Percentiles rank a stretch among this genome's conserved stretches.
Conservation (phyloP, 2,797 vertebrate genomes). For the Sternotherus odoratus region DNA sequence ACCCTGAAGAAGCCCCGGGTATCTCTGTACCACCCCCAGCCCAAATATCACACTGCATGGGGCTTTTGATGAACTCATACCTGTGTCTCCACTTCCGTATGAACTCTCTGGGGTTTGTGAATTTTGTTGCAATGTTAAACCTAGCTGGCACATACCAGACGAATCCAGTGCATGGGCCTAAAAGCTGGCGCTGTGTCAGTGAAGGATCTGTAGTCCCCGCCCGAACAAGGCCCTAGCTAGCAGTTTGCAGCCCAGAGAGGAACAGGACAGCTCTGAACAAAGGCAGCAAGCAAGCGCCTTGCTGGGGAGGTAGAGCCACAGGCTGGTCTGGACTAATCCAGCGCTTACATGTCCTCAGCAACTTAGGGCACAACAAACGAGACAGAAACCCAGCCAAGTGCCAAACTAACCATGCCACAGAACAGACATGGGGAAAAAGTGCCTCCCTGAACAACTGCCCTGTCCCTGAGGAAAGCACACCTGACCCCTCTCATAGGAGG, state of each 20-base stretch:
- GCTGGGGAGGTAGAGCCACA: neutral
- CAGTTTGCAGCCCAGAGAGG: neutral
- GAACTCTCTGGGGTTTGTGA: neutral
- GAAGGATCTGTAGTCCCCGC: neutral
- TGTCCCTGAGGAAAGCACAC: neutral
- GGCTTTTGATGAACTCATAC: neutral
- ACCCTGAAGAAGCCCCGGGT: neutral
- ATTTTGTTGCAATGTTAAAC: rapidly evolving
- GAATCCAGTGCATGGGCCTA: neutral
- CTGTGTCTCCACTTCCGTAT: neutral
- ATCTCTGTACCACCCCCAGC: neutral
- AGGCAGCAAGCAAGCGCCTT: neutral
- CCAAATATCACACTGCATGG: rapidly evolving
- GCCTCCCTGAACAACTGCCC: neutral
- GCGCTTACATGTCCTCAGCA: neutral
- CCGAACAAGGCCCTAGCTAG: rapidly evolving
- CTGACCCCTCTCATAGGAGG: slow-evolving; percentile 15
- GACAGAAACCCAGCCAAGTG: neutral
- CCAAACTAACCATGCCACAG: neutral
- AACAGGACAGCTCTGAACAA: neutral
- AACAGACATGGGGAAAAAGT: neutral
- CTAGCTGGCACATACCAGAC: neutral
- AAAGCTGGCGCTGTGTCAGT: neutral
- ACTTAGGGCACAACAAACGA: neutral
- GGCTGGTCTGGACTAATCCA: neutral